phyloP scores from a whole-genome alignment of 2,113 vertebrate genomes.

The Pangasianodon hypophthalmus region DNA sequence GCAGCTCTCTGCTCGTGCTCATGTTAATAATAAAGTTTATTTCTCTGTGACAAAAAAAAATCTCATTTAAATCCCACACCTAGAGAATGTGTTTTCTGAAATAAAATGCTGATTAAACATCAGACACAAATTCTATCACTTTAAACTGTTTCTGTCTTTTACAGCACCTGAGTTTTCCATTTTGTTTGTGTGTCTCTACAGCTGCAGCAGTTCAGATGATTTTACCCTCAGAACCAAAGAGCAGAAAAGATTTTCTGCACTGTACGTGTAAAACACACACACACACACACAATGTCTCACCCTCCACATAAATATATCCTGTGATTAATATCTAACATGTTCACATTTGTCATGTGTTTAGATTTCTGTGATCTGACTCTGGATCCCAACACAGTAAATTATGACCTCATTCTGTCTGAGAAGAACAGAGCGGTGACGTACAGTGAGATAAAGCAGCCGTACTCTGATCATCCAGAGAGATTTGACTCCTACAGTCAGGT shows the following conservation, averaged over 20 bases:
- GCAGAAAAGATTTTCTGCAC: background rate
- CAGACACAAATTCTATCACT: no score
- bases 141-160: background rate
- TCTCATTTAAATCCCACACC: no score
- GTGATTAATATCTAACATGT: background rate
- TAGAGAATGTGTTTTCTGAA: no score
- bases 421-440: background rate
- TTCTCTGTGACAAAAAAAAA: no score
- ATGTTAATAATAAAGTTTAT: no score
- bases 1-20: no score
- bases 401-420: background rate
- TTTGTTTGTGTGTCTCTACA: background rate
- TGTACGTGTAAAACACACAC: background rate
- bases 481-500: background rate
- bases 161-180: background rate
- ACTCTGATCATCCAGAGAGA: background rate
- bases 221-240: background rate
- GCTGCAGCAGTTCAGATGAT: background rate
- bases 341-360: background rate
- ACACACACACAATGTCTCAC: background rate
- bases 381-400: slow-evolving; percentile 20
- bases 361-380: slow-evolving; percentile 24
- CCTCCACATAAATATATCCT: background rate
- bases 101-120: no score
- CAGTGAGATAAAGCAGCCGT: background rate